Base-by-base conservation (phyloP, 2,888 invertebrate species). In the Lordiphosa fenestrarum region DNA sequence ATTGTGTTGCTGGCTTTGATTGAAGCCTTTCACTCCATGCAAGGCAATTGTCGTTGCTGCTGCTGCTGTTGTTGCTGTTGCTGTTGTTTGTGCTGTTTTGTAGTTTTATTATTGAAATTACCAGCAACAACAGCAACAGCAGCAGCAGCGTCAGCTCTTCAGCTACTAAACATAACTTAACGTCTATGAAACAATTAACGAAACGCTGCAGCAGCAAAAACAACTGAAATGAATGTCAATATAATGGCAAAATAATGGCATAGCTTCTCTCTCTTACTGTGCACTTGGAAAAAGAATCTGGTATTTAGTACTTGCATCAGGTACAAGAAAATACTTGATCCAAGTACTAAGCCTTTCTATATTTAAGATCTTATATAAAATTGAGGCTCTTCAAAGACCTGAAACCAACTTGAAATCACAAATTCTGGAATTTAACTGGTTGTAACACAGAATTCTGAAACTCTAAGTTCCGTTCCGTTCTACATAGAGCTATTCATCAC, bases 21-120 rank as follows among this genome's bases (percentile, higher is more conserved):
- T 86, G 86, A 86, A 87, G 85, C 86, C 86, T 87, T 86, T 86
- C 86, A 87, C 84, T 87, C 84, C 86, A 83, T 83, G 85, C 86
- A 84, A 83, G 86, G 86, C 77, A 83, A 82, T 85, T 82, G 73
- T 75, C 78, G 66, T 81, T 73, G 77, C 58, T 60, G 62, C 59
- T 60, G 51, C 54, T 47, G 59, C 61, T 62, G 61, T 40, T 60
- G 63, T 37, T 55, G 44, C 40, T 64, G 69, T 38, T 68, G 64
- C 19, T 57, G 59, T 36, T 70, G 63, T 40, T 53, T 68, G 64
- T 74, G 71, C 64, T 82, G 81, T 83, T 77, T 77, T 83, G 84
- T 71, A 76, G 81, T 77, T 81, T 82, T 78, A 73, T 82, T 81
- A 78, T 78, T 78, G 56, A 78, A 78, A 78, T 83, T 84, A 78